Evolutionary conservation across 2,113 vertebrate genomes (phyloP), one percentile per base, ranked within the genome.

Genomic region (Grammomys dolichurus): DNA sequence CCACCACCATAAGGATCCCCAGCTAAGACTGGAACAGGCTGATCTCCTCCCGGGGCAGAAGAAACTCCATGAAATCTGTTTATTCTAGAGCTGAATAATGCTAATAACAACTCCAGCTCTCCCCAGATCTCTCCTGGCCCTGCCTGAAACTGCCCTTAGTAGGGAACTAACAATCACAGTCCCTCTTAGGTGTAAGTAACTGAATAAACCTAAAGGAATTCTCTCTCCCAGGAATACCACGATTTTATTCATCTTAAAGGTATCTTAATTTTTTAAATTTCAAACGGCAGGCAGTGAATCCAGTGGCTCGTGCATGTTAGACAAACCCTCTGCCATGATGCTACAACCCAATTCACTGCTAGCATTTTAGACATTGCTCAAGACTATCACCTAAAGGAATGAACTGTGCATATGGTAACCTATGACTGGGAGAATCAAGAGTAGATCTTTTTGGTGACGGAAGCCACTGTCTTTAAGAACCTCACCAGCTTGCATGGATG

Each of bases 401-500:
- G 40, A 10, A 22, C 26, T 70, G 77, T 54, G 58, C 78, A 26
- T 1, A 0, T 67, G 1, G 31, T 12, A 14, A 26, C 0, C 26
- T 17, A 7, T n/a, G 72, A 33, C 12, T 10, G n/a, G 20, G 88
- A 58, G 84, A 67, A 4, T 26, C 9, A 12, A 13, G 88, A 46
- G n/a, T 60, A 1, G 1, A 20, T 2, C 63, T 46, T 46, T 43
- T 58, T 0, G 22, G 89, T 28, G 82, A 36, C 72, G 65, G 63
- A 54, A 48, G 28, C 40, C 12, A 65, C 43, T 7, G 36, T 92
- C 67, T 86, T 51, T 20, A 77, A 19, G 12, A 36, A 31, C 26
- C 51, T 22, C 7, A 0, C 16, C 3, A 3, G 7, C 1, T 67
- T 7, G 0, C 11, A 0, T 4, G 13, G 87, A 11, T 8, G 72